phyloP scores from a whole-genome alignment of 2,797 vertebrate genomes.

The Sebastes vulpes region DNA sequence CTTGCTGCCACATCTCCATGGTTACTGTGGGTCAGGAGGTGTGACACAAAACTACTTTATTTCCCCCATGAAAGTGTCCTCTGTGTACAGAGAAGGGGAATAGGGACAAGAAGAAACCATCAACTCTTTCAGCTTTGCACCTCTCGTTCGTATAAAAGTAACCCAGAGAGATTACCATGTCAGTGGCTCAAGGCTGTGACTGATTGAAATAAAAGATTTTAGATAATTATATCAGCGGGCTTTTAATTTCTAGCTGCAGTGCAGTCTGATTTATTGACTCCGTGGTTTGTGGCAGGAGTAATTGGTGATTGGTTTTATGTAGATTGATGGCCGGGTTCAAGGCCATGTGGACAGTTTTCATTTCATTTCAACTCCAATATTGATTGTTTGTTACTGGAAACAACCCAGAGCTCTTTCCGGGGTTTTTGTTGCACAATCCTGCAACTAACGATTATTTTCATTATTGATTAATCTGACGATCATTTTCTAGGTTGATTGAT shows the following conservation, averaged over 20 bases:
- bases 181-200: constrained; percentile 1
- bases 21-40: constrained; percentile 65
- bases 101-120: constrained; percentile 34
- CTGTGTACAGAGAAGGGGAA: constrained; percentile 42
- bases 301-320: constrained; percentile 24
- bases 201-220: constrained; percentile 53
- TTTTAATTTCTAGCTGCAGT: constrained; percentile 54
- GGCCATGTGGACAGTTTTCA: constrained; percentile 14
- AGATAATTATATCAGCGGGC: constrained; percentile 46
- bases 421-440: neutral
- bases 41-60: constrained; percentile 51
- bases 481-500: too few relatives aligned
- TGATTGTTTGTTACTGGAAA: constrained; percentile 20
- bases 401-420: neutral
- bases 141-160: constrained; percentile 29
- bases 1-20: constrained; percentile 62
- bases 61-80: constrained; percentile 50
- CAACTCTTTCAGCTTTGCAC: constrained; percentile 24
- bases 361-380: constrained; percentile 39
- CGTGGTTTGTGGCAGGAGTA: constrained; percentile 5
- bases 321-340: constrained; percentile 39
- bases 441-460: too few relatives aligned
- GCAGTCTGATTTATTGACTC: constrained; percentile 46
- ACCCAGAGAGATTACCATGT: constrained; percentile 6
- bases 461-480: too few relatives aligned